Base-by-base conservation (phyloP, 2,888 invertebrate species). In the Sphinx pinastri region DNA sequence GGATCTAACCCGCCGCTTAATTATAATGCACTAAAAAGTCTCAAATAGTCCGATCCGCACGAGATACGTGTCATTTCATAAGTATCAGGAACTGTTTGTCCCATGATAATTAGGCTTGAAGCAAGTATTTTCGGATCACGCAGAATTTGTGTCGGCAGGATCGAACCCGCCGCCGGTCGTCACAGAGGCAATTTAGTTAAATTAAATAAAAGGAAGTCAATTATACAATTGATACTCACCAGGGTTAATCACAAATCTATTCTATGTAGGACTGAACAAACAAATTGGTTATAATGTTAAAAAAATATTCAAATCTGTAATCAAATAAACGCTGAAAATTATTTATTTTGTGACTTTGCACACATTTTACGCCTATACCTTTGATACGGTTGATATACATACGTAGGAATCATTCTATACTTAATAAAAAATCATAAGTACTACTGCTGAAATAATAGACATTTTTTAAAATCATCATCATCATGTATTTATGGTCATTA, bases 361-460 rank as follows among this genome's bases (percentile, higher is more conserved):
- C 13, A n/a, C 8, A 38, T 13, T 14, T n/a, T 19, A 60, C 10
- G n/a, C 3, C n/a, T 45, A 10, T 60, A 2, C 11, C 60, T 16
- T 60, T 12, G 3, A 19, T 38, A 2, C 38, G 38, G 38, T 25
- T 25, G 25, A 25, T 38, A 38, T 7, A 38, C 38, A 16, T 57
- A 11, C 19, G 16, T 57, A 66, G 51, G 51, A 25, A 51, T 66
- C 19, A 51, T 2, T 16, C 19, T n/a, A 54, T 49, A 31, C 19
- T 10, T n/a, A 47, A 51, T 49, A 51, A 31, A 68, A n/a, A 57
- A 14, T 4, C 57, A n/a, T 3, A n/a, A 58, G 47, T 14, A 49
- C 19, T 55, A 13, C 14, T 13, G 72, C 73, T 72, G 68, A 81
- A 87, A 87, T 84, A 86, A 86, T 81, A 87, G 77, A 81, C 82